These are phyloP conservation scores for Rhynchonema sp. DNA, from an alignment of 2,888 invertebrate genomes.

Conservation along the genomic window DNA sequence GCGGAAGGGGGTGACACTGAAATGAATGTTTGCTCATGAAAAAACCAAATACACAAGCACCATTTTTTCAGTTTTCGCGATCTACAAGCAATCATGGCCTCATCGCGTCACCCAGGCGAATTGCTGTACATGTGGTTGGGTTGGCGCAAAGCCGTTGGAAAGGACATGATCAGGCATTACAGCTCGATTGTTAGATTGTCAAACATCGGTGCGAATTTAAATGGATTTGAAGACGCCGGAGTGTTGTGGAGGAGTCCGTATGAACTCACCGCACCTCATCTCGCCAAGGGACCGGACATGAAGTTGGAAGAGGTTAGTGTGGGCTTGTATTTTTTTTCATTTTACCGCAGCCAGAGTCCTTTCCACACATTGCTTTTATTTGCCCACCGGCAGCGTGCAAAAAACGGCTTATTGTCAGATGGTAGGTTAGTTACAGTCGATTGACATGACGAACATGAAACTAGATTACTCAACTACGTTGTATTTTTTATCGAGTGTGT, in stretches of 20 bases:
- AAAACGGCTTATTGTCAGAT: too few relatives aligned
- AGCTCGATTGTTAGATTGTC: slow-evolving; percentile 15
- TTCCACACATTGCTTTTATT: too few relatives aligned
- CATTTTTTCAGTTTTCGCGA: slow-evolving; percentile 6
- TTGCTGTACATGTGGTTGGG: slow-evolving; percentile 6
- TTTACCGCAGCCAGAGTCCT: too few relatives aligned
- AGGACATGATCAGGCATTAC: slow-evolving; percentile 10
- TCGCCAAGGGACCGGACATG: slow-evolving; percentile 9
- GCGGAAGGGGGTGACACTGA: too few relatives aligned
- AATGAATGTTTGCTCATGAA: not conserved
- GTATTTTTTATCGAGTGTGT: not conserved
- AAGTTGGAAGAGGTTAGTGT: slow-evolving; percentile 17
- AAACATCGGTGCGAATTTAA: slow-evolving; percentile 22
- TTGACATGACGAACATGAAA: too few relatives aligned
- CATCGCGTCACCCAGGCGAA: not conserved
- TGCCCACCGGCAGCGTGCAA: too few relatives aligned
- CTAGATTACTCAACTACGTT: not conserved
- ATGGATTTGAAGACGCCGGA: slow-evolving; percentile 22
- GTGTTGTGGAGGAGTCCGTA: slow-evolving; percentile 25
- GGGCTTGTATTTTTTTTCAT: too few relatives aligned
- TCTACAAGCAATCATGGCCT: slow-evolving; percentile 1
- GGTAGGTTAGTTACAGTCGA: too few relatives aligned
- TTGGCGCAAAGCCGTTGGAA: slow-evolving; percentile 6
- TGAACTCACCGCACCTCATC: slow-evolving; percentile 16
- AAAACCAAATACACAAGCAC: not conserved